Base-by-base conservation (phyloP, 64 coral and sea anemone species). In the Porites lutea region DNA sequence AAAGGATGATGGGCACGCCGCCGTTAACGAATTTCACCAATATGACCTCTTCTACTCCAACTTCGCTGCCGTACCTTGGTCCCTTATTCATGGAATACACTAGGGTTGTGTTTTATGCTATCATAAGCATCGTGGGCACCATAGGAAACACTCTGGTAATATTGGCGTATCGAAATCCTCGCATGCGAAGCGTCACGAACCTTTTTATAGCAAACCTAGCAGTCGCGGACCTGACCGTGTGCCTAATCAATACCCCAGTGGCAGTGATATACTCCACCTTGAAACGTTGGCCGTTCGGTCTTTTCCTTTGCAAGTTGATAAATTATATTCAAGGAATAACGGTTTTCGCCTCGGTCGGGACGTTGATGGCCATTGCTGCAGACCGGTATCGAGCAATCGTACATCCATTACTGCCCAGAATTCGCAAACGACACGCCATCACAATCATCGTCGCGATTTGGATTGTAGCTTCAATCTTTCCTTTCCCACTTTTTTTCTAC, bases 141-240 rank as follows among this genome's bases (percentile, higher is more conserved):
- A 66, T 84, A 13, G 95, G 95, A 1, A 97, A 97, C 49, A 77
- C 58, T 8, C 75, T 97, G 75, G 95, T 97, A 5, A 78, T 94
- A 54, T 64, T 97, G 15, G 95, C 95, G 7, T 97, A 91, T 79
- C 58, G 92, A 71, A 97, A 91, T 62, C 95, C 92, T 4, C 81
- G 88, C 18, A 97, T 97, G 95, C 93, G 93, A 82, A 94, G 92
- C 10, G 95, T 94, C 2, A 97, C 95, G 53, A 97, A 97, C 58
- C 82, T 97, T 14, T 97, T 91, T 52, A 97, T 97, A 60, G 95
- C 95, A 59, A 97, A 97, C 15, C 77, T 97, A 15, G 95, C 88
- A 2, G 93, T 97, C 77, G 95, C 95, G 14, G 95, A 97, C 52
- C 84, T 97, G 45, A 90, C 86, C 4, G 95, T 97, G 3, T 79